Evolutionary conservation across 2,113 vertebrate genomes (phyloP), one percentile per base, ranked within the genome.

Genomic region (Gobiocypris rarus): DNA sequence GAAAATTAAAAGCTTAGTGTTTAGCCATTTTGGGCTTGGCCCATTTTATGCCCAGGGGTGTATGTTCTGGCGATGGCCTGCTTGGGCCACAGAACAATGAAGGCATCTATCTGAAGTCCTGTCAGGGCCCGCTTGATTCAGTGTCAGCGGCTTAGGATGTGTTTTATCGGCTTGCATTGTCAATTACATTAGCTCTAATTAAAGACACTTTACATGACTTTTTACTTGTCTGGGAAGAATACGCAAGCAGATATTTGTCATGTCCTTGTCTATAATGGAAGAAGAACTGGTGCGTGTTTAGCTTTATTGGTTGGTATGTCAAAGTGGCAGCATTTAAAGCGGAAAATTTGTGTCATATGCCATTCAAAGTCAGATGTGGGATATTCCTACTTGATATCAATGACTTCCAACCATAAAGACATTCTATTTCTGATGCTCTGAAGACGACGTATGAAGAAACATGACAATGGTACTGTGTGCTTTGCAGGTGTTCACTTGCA

Each of bases 201-300:
- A 75, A 85, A 61, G 63, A 38, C 52, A 56, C 81, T 90, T 91
- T 87, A 90, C 87, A 87, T 77, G 79, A 41, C n/a, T n/a, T 54
- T 67, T 84, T 91, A 87, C 88, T 84, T 86, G 85, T 85, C 61
- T 85, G 83, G 63, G 81, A n/a, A 82, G 71, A 28, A 17, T 52
- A 75, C 52, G 74, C 69, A 85, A 75, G 88, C 75, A 83, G 73
- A 67, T 73, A 85, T 84, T 54, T 67, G 31, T 70, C 76, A 24
- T 24, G 45, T 48, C 54, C 50, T 83, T 15, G 26, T 34, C 61
- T 80, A 1, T 50, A 80, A 28, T 48, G 15, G 78, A 67, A 9
- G 26, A 50, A 7, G 22, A 80, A 28, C 9, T 50, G 0, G 10
- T 38, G 31, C 3, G 9, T 38, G 38, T 80, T 31, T 80, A 13